A percentile compares a stretch with the other conserved stretches of the same genome.
Conservation (phyloP, 64 coral and sea anemone genomes). For the Pocillopora verrucosa region DNA sequence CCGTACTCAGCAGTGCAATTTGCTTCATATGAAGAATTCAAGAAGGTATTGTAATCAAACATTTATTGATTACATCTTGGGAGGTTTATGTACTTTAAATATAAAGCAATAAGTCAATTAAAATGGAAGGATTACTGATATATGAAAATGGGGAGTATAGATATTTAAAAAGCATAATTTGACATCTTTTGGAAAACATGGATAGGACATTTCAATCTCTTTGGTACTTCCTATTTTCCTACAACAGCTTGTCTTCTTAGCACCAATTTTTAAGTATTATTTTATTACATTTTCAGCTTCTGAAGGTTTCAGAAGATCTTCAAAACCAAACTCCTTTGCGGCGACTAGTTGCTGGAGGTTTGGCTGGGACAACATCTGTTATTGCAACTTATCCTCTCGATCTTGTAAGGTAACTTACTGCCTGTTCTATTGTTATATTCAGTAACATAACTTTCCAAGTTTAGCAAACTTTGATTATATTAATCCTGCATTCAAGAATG, state of each 20-base stretch:
- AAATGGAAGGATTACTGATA: too few relatives aligned
- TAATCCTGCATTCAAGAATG: not conserved
- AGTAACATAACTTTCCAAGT: too few relatives aligned
- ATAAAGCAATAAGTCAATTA: too few relatives aligned
- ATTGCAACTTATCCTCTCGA: conserved; percentile 73
- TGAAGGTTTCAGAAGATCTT: conserved; percentile 69
- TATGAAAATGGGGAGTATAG: too few relatives aligned
- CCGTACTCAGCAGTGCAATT: conserved; percentile 90
- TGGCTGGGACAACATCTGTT: conserved; percentile 69
- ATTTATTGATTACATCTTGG: too few relatives aligned
- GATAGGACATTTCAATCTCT: too few relatives aligned
- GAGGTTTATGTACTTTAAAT: too few relatives aligned
- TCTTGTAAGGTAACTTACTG: conserved; percentile 27
- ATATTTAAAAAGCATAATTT: too few relatives aligned
- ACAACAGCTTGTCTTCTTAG: not conserved
- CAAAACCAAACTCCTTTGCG: conserved; percentile 53
- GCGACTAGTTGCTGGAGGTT: conserved; percentile 59
- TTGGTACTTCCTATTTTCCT: not conserved
- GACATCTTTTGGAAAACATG: too few relatives aligned
- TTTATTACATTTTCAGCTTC: conserved; percentile 25
- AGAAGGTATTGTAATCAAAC: conserved; percentile 49
- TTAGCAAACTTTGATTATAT: not conserved
- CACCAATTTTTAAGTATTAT: not conserved
- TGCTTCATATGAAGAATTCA: conserved; percentile 90
- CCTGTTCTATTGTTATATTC: not conserved